Evolutionary conservation across 2,797 vertebrate species (phyloP).

Genomic region (Aplochiton taeniatus): DNA sequence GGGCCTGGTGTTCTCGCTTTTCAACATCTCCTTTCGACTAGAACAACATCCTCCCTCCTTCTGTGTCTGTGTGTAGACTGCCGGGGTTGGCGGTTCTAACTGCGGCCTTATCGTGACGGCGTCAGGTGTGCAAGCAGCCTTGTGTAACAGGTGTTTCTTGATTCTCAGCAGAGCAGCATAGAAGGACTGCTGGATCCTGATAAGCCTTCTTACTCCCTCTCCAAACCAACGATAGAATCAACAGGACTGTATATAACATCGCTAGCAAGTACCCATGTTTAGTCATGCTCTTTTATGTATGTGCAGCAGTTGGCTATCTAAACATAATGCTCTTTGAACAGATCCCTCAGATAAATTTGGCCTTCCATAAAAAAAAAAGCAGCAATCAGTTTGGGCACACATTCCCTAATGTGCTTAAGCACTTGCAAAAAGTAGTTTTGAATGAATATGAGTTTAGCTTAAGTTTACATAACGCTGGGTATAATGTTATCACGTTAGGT

Average conservation of each 20-base stretch:
- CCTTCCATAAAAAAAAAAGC: conserved; percentile 47
- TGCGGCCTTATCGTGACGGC: conserved; percentile 45
- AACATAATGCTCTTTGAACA: conserved; percentile 57
- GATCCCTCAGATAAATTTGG: conserved; percentile 51
- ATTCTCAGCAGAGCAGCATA: conserved; percentile 10
- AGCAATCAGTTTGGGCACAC: conserved; percentile 27
- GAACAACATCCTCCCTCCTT: conserved; percentile 26
- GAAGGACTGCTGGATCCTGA: conserved; percentile 62
- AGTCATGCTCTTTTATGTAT: conserved; percentile 47
- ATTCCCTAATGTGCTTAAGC: conserved; percentile 40
- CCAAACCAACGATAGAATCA: conserved; percentile 55
- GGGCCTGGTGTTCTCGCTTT: conserved; percentile 36
- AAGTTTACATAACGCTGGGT: conserved; percentile 31
- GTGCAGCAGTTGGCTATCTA: conserved; percentile 54
- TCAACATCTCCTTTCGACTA: conserved; percentile 37
- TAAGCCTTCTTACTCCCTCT: conserved; percentile 50
- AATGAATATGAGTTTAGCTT: conserved; percentile 22
- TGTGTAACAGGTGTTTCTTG: conserved; percentile 63
- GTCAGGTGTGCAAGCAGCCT: conserved; percentile 37
- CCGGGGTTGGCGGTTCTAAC: neutral
- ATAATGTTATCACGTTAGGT: neutral
- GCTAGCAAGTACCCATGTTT: neutral
- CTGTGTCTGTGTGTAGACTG: conserved; percentile 19
- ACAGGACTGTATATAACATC: neutral
- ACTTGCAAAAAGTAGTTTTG: conserved; percentile 23